Percentiles rank a stretch among this genome's conserved stretches.
phyloP scores from a whole-genome alignment of 2,113 vertebrate genomes.

The Promerops cafer region DNA sequence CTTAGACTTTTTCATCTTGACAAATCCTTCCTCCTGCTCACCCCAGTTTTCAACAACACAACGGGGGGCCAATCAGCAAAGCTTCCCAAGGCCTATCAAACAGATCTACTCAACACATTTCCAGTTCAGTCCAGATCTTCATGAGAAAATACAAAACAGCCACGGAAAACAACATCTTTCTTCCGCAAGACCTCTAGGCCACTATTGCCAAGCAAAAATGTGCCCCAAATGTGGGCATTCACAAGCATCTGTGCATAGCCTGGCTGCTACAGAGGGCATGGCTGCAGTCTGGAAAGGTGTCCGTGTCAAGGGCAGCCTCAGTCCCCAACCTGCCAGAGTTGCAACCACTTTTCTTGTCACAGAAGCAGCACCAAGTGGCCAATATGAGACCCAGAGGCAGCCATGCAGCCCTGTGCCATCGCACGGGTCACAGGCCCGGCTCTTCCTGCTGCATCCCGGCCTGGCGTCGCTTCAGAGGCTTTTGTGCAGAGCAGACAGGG shows the following conservation, averaged over 20 bases:
- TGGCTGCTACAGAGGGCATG: not conserved
- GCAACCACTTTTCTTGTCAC: rapidly evolving
- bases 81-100: not conserved
- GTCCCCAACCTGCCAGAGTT: not conserved
- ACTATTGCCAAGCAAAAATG: not conserved
- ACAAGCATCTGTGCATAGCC: not conserved
- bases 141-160: conserved; percentile 34
- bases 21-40: not conserved
- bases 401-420: not conserved
- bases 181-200: not conserved
- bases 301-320: not conserved
- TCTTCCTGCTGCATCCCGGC: not conserved
- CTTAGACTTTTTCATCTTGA: not conserved
- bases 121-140: not conserved
- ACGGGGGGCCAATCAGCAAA: not conserved
- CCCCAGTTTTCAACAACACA: conserved; percentile 11
- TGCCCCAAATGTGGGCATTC: not conserved
- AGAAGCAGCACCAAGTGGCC: rapidly evolving
- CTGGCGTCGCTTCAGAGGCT: conserved; percentile 36
- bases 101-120: not conserved
- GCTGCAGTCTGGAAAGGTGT: not conserved
- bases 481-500: not conserved
- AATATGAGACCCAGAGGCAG: not conserved
- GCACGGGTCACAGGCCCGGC: rapidly evolving
- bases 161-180: not conserved